A percentile compares a stretch with the other conserved stretches of the same genome.
Evolutionary conservation across 1,140 invertebrate genomes (phyloP).

Genomic region (Thrips palmi): DNA sequence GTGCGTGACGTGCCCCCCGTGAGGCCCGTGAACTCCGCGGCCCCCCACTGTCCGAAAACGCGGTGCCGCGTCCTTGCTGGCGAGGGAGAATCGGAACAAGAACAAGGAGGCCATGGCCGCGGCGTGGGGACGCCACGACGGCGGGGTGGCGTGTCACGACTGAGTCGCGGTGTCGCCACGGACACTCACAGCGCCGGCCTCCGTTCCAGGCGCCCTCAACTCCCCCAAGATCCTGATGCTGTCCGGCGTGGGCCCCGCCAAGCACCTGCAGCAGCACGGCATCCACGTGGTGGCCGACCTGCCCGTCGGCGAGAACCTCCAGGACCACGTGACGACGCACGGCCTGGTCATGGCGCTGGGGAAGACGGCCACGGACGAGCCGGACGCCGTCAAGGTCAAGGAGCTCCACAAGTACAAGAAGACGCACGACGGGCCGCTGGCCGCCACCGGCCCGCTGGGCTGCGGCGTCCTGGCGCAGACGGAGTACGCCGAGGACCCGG

Average conservation of each 20-base stretch:
- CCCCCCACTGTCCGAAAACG: too few species aligned
- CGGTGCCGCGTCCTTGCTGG: too few species aligned
- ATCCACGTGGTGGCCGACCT: constrained; percentile 20
- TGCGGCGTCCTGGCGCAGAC: constrained; percentile 22
- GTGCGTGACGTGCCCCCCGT: too few species aligned
- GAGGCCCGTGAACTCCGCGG: too few species aligned
- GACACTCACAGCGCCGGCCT: constrained; percentile 13
- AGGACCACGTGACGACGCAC: constrained; percentile 25
- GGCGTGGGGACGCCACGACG: too few species aligned
- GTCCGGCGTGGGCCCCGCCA: constrained; percentile 25
- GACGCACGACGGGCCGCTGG: constrained; percentile 20
- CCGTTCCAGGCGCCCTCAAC: constrained; percentile 19
- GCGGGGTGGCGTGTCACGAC: too few species aligned
- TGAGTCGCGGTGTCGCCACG: too few species aligned
- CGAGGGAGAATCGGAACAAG: too few species aligned
- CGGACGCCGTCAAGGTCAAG: constrained; percentile 26
- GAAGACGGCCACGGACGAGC: constrained; percentile 23
- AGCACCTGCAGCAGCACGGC: constrained; percentile 19
- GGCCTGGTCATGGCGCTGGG: constrained; percentile 26
- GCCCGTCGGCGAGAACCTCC: constrained; percentile 24
- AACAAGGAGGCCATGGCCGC: too few species aligned
- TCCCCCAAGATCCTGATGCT: constrained; percentile 24
- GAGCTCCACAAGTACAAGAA: constrained; percentile 29
- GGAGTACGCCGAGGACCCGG: constrained; percentile 16
- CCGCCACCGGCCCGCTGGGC: constrained; percentile 20